A percentile compares a stretch with the other conserved stretches of the same genome.
Conservation (phyloP, 2,797 vertebrate species). For the Peromyscus attwateri region DNA sequence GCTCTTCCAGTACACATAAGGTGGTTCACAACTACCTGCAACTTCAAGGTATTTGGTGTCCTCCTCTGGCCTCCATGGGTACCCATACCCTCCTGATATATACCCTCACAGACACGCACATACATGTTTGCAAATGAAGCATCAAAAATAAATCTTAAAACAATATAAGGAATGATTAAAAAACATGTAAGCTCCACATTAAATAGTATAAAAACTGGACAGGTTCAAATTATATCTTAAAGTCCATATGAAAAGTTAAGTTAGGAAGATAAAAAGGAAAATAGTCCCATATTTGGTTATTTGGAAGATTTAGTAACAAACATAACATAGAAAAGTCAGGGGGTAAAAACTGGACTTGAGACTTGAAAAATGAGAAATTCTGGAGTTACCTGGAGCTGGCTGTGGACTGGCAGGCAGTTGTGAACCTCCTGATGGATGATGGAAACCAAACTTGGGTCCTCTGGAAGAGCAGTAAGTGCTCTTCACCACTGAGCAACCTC, state of each 20-base stretch:
- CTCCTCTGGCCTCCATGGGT: not conserved
- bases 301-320: not conserved
- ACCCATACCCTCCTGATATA: too few relatives aligned
- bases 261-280: not conserved
- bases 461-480: not conserved
- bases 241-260: not conserved
- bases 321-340: not conserved
- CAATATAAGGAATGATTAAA: not conserved
- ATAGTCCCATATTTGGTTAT: not conserved
- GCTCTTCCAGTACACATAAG: not conserved
- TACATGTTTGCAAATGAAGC: not conserved
- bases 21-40: not conserved
- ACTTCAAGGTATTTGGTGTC: not conserved
- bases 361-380: not conserved
- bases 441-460: too few relatives aligned
- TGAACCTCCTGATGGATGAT: too few relatives aligned
- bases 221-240: not conserved
- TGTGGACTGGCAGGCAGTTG: not conserved
- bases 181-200: not conserved
- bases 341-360: slow-evolving; percentile 21
- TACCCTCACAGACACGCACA: not conserved
- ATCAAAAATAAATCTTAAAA: not conserved
- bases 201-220: not conserved
- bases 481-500: too few relatives aligned
- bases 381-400: not conserved